These are phyloP conservation scores for Aldabrachelys gigantea DNA, from an alignment of 2,113 vertebrate genomes.

Conservation along the genomic window DNA sequence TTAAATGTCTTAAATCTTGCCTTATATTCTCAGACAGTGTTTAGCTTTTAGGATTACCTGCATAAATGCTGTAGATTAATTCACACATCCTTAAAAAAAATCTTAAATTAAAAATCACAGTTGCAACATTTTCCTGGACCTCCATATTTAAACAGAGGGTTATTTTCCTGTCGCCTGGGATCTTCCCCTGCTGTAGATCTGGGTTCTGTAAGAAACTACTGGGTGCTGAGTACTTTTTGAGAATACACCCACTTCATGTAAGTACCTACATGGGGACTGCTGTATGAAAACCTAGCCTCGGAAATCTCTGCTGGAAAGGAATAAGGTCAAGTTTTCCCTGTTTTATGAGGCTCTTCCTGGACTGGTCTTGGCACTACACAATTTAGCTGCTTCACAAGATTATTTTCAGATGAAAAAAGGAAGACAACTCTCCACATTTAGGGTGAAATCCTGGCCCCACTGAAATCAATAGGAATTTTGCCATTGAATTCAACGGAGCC, in stretches of 20 bases:
- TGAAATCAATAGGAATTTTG: not conserved
- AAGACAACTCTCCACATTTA: fast-evolving
- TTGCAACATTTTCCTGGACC: not conserved
- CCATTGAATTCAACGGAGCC: fast-evolving
- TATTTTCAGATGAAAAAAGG: fast-evolving
- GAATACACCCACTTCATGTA: fast-evolving
- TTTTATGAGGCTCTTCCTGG: fast-evolving
- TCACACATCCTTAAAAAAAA: not conserved
- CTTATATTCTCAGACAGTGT: not conserved
- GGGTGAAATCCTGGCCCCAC: not conserved
- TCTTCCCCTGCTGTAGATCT: not conserved
- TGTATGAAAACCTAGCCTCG: fast-evolving
- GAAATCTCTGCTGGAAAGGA: fast-evolving
- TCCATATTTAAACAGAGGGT: not conserved
- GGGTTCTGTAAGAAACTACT: not conserved
- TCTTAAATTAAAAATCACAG: not conserved
- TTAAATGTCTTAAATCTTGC: not conserved
- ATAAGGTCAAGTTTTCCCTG: fast-evolving
- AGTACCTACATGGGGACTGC: fast-evolving
- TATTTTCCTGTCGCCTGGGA: not conserved
- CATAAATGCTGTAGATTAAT: not conserved
- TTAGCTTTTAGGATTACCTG: not conserved
- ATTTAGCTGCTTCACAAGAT: not conserved
- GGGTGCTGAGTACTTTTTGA: fast-evolving
- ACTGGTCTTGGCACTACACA: not conserved